Evolutionary conservation across 2,888 invertebrate genomes (phyloP), one percentile per base, ranked within the genome.

Genomic region (Drosophila infuscata): DNA sequence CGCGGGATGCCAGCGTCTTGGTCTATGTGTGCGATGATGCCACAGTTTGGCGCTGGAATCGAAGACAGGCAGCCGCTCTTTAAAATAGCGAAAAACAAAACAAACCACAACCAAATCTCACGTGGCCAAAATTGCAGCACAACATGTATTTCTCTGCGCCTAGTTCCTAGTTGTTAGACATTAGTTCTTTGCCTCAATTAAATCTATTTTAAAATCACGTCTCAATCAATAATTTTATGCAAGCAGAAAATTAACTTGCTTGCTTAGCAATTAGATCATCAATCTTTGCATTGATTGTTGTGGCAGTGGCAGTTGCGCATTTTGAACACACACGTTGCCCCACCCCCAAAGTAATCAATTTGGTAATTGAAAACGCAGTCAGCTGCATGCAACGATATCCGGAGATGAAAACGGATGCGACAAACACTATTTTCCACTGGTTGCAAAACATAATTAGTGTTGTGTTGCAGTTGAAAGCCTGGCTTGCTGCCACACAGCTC

Each of bases 21-120:
- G 93, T 99, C n/a, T 97, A 97, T 77, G 98, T 98, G 56, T 98
- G 98, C 93, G 99, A 99, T 91, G 98, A 99, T 94, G 97, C 97
- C 6, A 97, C 98, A 25, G 96, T 99, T 83, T 99, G 99, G 99
- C 95, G 99, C 83, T 99, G 99, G 98, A 98, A 99, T 93, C 90
- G 92, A 0, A 77, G 91, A 4, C 75, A 75, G 12, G 64, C 86
- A 0, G 32, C 79, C 1, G 62, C 88, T 58, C 71, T 74, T 35
- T 87, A 48, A 65, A 32, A 3, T 0, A 32, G 52, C 15, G 25
- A 1, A 15, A 46, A 33, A 12, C 2, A 20, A 66, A 9, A 46
- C 30, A 25, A 68, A 79, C 79, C 80, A 72, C 83, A 81, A 81
- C 85, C 85, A 82, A 88, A 87, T 83, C 86, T 85, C 82, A 71